phyloP scores from a whole-genome alignment of 1,140 invertebrate genomes.

The Pachyrhynchus sulphureomaculatus region DNA sequence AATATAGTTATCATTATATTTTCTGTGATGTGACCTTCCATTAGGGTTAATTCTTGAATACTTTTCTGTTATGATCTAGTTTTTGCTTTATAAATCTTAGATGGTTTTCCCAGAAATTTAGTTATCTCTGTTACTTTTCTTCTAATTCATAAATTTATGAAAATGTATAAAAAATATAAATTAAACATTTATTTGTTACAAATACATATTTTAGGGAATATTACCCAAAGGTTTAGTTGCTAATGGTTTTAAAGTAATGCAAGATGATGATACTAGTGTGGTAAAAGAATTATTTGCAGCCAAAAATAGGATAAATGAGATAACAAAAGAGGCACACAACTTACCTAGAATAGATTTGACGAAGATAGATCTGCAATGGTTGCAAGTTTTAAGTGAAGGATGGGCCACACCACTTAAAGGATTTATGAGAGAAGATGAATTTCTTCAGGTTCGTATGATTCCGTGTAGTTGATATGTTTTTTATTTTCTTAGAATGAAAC shows the following conservation, averaged over 20 bases:
- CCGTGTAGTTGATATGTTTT: too few relatives aligned
- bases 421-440: slow-evolving; percentile 96
- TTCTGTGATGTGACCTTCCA: too few relatives aligned
- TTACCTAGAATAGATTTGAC: slow-evolving; percentile 73
- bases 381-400: slow-evolving; percentile 93
- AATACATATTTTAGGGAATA: slow-evolving; percentile 30
- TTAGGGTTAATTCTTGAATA: too few relatives aligned
- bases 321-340: slow-evolving; percentile 67
- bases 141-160: too few relatives aligned
- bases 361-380: slow-evolving; percentile 93
- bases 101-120: too few relatives aligned
- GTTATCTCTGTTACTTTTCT: too few relatives aligned
- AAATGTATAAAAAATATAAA: too few relatives aligned
- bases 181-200: too few relatives aligned
- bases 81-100: too few relatives aligned
- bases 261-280: slow-evolving; percentile 43
- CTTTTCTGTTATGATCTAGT: too few relatives aligned
- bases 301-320: slow-evolving; percentile 61
- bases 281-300: slow-evolving; percentile 86
- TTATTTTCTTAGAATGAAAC: neutral
- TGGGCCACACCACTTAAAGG: slow-evolving; percentile 95
- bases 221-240: slow-evolving; percentile 16
- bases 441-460: slow-evolving; percentile 71
- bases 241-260: neutral
- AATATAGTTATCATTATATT: too few relatives aligned